Base-by-base conservation (phyloP, 2,888 invertebrate species). In the Hofmannophila pseudospretella region DNA sequence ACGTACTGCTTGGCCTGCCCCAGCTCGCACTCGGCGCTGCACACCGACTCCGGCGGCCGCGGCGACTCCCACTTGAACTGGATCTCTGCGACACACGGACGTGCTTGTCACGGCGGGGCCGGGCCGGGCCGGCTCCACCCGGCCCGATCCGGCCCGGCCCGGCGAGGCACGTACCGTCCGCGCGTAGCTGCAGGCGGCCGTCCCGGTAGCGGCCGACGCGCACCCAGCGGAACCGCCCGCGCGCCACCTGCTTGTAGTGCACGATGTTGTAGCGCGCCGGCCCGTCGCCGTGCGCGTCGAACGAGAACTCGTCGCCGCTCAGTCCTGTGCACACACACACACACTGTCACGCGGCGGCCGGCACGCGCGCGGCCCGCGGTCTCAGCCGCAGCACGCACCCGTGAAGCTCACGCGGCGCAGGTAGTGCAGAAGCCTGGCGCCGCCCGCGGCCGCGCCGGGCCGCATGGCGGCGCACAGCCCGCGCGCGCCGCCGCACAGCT, bases 211-310 rank as follows among this genome's bases (percentile, higher is more conserved):
- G 92, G 23, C 96, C 96, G 8, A 97, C 96, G 43, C 90, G 89
- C 31, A 95, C 85, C 96, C 96, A 96, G 52, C 92, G 90, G 74
- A 93, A 96, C 48, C 90, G 89, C 7, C 93, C 94, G 1, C 85
- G 88, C 12, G 90, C 79, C 10, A 91, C 89, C 68, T 95, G 95
- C 67, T 96, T 95, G 88, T 96, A 98, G 77, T 98, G 97, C 49
- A 97, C 93, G 55, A 98, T 97, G 68, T 97, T 95, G 88, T 98
- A 98, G 27, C 97, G 90, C 7, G 97, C 96, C 0, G 97, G 97
- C 0, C 97, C 97, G 69, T 98, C 98, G 1, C 97, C 97, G 56
- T 94, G 93, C 36, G 80, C 87, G 69, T 97, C 95, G 74, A 98
- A 98, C 50, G 92, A 92, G 74, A 98, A 97, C 60, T 93, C 89